phyloP scores from a whole-genome alignment of 92 coral and sea anemone species.

The Epizoanthus stellaris region DNA sequence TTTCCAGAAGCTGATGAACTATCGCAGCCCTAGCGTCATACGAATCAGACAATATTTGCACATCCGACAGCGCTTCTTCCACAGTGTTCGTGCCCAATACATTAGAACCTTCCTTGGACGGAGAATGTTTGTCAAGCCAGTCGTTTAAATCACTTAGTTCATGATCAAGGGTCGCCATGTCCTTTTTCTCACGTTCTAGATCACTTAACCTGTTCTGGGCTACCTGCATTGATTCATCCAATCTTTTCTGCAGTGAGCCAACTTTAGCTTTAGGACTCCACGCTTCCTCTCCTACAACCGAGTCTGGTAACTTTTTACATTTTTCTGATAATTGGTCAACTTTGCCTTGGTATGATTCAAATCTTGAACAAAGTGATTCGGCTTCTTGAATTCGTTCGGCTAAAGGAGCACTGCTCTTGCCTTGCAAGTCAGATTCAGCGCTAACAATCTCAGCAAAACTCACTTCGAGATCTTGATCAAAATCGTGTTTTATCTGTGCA shows the following conservation, averaged over 20 bases:
- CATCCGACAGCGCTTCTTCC: constrained; percentile 45
- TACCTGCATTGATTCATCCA: constrained; percentile 56
- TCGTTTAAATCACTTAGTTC: constrained; percentile 47
- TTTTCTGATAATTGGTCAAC: constrained; percentile 68
- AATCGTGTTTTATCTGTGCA: constrained; percentile 64
- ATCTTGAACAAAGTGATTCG: constrained; percentile 61
- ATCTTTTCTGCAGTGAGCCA: constrained; percentile 55
- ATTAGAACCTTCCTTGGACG: not conserved
- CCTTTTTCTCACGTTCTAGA: constrained; percentile 59
- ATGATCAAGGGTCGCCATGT: constrained; percentile 19
- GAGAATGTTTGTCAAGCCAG: constrained; percentile 45
- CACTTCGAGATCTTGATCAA: constrained; percentile 59
- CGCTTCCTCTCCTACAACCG: constrained; percentile 66
- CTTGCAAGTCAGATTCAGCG: constrained; percentile 43
- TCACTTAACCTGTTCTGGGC: constrained; percentile 52
- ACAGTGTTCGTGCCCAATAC: constrained; percentile 22
- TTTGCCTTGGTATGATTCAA: constrained; percentile 61
- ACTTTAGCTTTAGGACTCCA: constrained; percentile 66
- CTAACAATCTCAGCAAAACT: constrained; percentile 47
- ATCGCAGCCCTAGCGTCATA: constrained; percentile 34
- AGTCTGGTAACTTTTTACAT: constrained; percentile 57
- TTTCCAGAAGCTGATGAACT: constrained; percentile 27
- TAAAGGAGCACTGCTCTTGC: constrained; percentile 43
- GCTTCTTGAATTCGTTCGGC: constrained; percentile 50
- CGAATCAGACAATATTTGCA: constrained; percentile 29